phyloP scores from a whole-genome alignment of 1,140 invertebrate species.

The Arion vulgaris region DNA sequence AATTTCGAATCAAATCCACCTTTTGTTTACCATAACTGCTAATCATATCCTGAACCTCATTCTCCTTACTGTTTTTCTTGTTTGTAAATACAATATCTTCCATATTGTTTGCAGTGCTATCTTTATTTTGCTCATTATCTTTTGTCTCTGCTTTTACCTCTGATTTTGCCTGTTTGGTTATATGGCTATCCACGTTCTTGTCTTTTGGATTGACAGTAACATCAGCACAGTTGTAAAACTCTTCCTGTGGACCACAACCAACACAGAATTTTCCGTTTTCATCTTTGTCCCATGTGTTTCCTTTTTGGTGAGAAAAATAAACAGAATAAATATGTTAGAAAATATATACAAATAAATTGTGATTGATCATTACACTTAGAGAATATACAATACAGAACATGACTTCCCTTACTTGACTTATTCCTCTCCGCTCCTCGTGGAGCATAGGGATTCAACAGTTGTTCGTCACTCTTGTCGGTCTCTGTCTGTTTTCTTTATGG shows the following conservation, averaged over 20 bases:
- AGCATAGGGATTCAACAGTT: too few species aligned
- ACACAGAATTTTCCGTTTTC: slow-evolving; percentile 44
- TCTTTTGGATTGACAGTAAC: slow-evolving; percentile 19
- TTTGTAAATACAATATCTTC: not conserved
- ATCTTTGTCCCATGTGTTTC: slow-evolving; percentile 60
- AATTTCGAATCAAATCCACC: not conserved
- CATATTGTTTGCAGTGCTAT: not conserved
- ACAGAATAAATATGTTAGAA: not conserved
- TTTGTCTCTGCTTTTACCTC: not conserved
- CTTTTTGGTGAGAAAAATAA: slow-evolving; percentile 28
- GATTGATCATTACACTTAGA: too few species aligned
- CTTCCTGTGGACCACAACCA: slow-evolving; percentile 55
- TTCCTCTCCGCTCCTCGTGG: too few species aligned
- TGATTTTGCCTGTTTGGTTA: not conserved
- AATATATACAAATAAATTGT: too few species aligned
- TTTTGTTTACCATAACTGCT: not conserved
- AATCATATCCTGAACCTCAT: not conserved
- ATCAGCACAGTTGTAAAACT: slow-evolving; percentile 49
- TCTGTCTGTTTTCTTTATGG: too few species aligned
- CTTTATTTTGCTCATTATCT: not conserved
- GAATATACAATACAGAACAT: too few species aligned
- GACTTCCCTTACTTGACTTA: too few species aligned
- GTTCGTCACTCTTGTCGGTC: too few species aligned
- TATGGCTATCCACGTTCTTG: not conserved
- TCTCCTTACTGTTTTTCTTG: not conserved